A percentile compares a stretch with the other conserved stretches of the same genome.
Evolutionary conservation across 2,888 invertebrate species (phyloP).

Genomic region (Thecocarcelia acutangulata): DNA sequence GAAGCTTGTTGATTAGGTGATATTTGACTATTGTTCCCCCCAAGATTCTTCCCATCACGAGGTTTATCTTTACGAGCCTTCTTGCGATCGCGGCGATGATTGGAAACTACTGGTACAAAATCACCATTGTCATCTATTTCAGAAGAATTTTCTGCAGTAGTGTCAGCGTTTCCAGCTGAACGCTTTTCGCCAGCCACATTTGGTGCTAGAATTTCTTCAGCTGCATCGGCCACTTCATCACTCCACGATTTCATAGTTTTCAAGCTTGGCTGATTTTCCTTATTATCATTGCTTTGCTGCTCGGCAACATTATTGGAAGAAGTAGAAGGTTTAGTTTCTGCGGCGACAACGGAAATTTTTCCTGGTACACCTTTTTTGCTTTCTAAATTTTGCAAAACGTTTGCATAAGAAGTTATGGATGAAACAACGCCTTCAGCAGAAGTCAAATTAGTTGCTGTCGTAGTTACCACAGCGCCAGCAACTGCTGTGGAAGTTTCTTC

Average conservation of each 20-base stretch:
- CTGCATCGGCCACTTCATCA: constrained; percentile 77
- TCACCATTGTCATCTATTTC: constrained; percentile 81
- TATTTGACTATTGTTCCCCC: constrained; percentile 69
- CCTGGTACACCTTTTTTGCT: constrained; percentile 71
- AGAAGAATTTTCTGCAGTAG: constrained; percentile 79
- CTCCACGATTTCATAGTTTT: constrained; percentile 79
- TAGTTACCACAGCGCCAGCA: constrained; percentile 62
- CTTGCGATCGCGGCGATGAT: constrained; percentile 81
- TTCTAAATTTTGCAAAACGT: constrained; percentile 83
- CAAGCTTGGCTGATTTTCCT: constrained; percentile 78
- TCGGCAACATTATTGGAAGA: constrained; percentile 52
- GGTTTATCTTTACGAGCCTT: constrained; percentile 80
- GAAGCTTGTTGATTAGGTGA: constrained; percentile 44
- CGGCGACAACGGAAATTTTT: constrained; percentile 36
- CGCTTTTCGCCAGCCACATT: constrained; percentile 80
- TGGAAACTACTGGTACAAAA: constrained; percentile 81
- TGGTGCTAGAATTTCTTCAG: constrained; percentile 54
- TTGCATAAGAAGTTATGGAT: constrained; percentile 86
- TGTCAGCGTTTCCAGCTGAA: constrained; percentile 77
- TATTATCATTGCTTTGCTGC: constrained; percentile 70
- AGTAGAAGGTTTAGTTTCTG: constrained; percentile 45
- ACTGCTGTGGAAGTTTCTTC: constrained; percentile 75
- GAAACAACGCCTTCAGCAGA: constrained; percentile 78
- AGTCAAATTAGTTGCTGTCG: constrained; percentile 50
- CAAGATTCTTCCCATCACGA: constrained; percentile 71